These are phyloP conservation scores for Chloropsis cyanopogon DNA, from an alignment of 2,113 vertebrate genomes.

Conservation along the genomic window DNA sequence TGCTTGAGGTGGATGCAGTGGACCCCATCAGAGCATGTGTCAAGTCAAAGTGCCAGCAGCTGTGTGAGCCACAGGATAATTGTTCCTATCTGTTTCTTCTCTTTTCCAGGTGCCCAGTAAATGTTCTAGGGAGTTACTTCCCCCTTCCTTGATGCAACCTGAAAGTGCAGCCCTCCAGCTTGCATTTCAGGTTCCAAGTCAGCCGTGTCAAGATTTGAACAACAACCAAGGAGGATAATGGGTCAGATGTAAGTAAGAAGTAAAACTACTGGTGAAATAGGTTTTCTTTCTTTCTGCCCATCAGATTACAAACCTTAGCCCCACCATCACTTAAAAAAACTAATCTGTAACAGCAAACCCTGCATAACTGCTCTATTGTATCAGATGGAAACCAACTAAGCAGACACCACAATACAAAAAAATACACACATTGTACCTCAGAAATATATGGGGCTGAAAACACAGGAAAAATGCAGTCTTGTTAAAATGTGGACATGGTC, in stretches of 20 bases:
- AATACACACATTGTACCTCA: constrained; percentile 50
- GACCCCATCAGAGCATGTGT: constrained; percentile 7
- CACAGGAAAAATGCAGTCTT: constrained; percentile 33
- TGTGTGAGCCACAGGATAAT: constrained; percentile 35
- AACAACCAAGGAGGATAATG: constrained; percentile 59
- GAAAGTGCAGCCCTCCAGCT: constrained; percentile 43
- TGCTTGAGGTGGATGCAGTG: constrained; percentile 18
- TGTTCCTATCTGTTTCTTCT: constrained; percentile 62
- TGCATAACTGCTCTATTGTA: constrained; percentile 61
- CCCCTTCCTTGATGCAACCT: constrained; percentile 8
- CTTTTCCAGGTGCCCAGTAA: constrained; percentile 54
- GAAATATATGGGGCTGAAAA: constrained; percentile 63
- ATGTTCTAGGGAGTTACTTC: constrained; percentile 55
- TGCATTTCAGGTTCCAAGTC: constrained; percentile 64
- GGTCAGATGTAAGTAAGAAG: constrained; percentile 70
- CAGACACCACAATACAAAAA: constrained; percentile 60
- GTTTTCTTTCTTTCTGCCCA: constrained; percentile 66
- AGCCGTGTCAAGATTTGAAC: constrained; percentile 62
- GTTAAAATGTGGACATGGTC: constrained; percentile 68
- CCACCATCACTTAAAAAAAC: constrained; percentile 43
- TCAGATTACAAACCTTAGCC: constrained; percentile 68
- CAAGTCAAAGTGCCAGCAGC: constrained; percentile 55
- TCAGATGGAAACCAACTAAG: constrained; percentile 64
- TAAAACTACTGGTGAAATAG: constrained; percentile 37
- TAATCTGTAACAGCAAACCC: background rate